Evolutionary conservation across 1,140 invertebrate species (phyloP).

Genomic region (Ectropis grisescens): DNA sequence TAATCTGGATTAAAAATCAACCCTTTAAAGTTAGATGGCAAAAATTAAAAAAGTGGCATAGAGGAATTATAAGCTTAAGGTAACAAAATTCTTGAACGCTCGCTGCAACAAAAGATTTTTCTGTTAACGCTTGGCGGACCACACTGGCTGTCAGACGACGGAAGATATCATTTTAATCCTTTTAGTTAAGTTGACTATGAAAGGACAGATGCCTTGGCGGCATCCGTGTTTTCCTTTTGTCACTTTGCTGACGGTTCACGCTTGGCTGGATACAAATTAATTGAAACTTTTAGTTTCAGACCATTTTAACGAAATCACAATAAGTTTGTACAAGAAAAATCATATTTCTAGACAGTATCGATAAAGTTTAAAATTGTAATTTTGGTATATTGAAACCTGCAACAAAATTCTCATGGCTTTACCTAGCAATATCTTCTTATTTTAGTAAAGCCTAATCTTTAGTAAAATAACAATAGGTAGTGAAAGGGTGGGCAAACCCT

Average conservation of each 20-base stretch:
- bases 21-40: conserved; percentile 63
- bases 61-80: conserved; percentile 65
- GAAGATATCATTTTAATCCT: conserved; percentile 68
- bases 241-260: conserved; percentile 20
- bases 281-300: conserved; percentile 1
- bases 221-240: conserved; percentile 44
- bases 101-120: conserved; percentile 45
- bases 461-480: too few species aligned
- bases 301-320: too few species aligned
- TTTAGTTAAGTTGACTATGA: conserved; percentile 67
- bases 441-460: too few species aligned
- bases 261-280: conserved; percentile 20
- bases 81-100: conserved; percentile 42
- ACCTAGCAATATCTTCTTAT: too few species aligned
- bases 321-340: too few species aligned
- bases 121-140: conserved; percentile 57
- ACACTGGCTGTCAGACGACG: conserved; percentile 59
- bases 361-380: too few species aligned
- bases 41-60: conserved; percentile 60
- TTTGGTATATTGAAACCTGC: too few species aligned
- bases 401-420: too few species aligned
- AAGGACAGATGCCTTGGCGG: conserved; percentile 48
- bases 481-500: too few species aligned
- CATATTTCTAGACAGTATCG: too few species aligned
- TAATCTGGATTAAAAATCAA: conserved; percentile 58